Conservation (phyloP, 1,140 invertebrate species). For the Trichogramma pretiosum region DNA sequence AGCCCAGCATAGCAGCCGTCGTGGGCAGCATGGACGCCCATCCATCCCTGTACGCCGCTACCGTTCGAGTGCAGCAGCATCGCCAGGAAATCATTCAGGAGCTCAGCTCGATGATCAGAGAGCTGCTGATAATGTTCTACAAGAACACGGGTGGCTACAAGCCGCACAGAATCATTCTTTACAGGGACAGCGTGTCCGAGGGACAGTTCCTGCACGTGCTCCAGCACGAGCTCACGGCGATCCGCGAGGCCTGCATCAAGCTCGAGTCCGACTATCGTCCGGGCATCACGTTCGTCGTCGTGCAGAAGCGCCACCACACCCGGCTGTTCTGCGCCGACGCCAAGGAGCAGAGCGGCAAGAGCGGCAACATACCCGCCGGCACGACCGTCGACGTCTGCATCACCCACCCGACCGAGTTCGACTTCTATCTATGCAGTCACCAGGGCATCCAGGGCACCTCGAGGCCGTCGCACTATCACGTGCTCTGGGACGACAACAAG, state of each 20-base stretch:
- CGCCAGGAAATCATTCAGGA: conserved; percentile 98
- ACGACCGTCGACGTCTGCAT: conserved; percentile 99
- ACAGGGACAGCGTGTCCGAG: conserved; percentile 94
- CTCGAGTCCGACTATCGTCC: conserved; percentile 96
- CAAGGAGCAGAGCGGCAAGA: conserved; percentile 96
- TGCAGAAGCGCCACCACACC: conserved; percentile 97
- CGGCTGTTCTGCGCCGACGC: conserved; percentile 96
- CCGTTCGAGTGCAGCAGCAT: conserved; percentile 97
- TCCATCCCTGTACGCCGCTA: conserved; percentile 96
- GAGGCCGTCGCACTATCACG: conserved; percentile 97
- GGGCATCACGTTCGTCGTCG: conserved; percentile 98
- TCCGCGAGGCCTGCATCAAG: conserved; percentile 97
- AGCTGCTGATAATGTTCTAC: conserved; percentile 92
- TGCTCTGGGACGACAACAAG: conserved; percentile 99
- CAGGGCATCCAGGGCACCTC: conserved; percentile 99
- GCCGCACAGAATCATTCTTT: conserved; percentile 94
- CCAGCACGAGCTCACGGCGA: conserved; percentile 93
- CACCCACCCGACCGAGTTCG: conserved; percentile 99
- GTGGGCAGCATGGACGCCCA: conserved; percentile 99
- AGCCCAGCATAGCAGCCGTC: conserved; percentile 96
- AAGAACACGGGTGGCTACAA: conserved; percentile 91
- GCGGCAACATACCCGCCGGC: conserved; percentile 97
- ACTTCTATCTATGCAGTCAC: conserved; percentile 99
- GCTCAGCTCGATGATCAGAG: conserved; percentile 93
- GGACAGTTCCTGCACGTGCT: conserved; percentile 83